Percentiles rank a stretch among this genome's conserved stretches.
These are phyloP conservation scores for Dicyrtoma fusca DNA, from an alignment of 2,888 invertebrate genomes.

Conservation along the genomic window DNA sequence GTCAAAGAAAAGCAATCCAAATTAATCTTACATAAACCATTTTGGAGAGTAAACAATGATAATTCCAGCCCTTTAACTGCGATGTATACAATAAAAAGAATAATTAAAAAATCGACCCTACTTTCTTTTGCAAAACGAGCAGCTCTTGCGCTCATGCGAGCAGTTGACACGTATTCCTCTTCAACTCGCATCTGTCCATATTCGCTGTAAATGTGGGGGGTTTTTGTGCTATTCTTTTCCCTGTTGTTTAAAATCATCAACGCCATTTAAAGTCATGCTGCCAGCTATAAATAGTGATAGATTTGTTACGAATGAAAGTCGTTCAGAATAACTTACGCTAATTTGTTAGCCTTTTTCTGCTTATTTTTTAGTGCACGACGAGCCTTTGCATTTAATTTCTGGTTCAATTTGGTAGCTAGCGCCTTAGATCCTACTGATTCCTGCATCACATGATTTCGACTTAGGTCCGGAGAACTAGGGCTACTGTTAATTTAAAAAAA, in stretches of 20 bases:
- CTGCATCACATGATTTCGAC: constrained; percentile 6
- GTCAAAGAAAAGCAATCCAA: neutral
- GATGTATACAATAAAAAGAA: neutral
- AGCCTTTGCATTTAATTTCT: constrained; percentile 34
- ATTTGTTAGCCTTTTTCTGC: constrained; percentile 23
- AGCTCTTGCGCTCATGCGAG: constrained; percentile 82
- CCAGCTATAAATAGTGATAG: neutral
- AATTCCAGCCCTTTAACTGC: neutral
- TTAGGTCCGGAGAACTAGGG: constrained; percentile 7
- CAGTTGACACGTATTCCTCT: constrained; percentile 62
- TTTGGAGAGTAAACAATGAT: too few relatives aligned
- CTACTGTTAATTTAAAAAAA: too few relatives aligned
- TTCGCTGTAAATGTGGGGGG: constrained; percentile 53
- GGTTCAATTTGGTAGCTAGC: constrained; percentile 20
- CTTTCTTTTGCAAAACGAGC: constrained; percentile 74
- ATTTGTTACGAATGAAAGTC: constrained; percentile 2
- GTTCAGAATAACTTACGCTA: constrained; percentile 1
- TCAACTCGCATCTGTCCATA: constrained; percentile 54
- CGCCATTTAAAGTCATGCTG: neutral
- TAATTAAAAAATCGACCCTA: constrained; percentile 37
- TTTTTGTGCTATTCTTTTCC: constrained; percentile 44
- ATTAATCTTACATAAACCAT: too few relatives aligned
- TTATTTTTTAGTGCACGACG: constrained; percentile 36
- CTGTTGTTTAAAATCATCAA: constrained; percentile 27
- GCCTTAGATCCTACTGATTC: constrained; percentile 10